phyloP scores from a whole-genome alignment of 2,888 invertebrate species.

The Macrosoma leucophasiata region DNA sequence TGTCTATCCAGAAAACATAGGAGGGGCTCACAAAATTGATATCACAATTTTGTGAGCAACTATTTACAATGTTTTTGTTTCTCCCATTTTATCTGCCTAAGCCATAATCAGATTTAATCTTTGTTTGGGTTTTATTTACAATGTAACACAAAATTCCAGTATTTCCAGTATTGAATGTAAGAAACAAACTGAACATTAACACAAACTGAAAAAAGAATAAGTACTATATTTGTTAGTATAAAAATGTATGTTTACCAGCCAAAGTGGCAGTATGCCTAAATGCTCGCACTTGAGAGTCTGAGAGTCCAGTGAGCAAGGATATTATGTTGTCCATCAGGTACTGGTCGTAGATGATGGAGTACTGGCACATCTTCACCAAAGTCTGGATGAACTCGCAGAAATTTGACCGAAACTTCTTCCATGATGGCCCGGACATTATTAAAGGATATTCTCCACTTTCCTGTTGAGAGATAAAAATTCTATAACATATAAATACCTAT shows the following conservation, averaged over 20 bases:
- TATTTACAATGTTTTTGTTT: too few relatives aligned
- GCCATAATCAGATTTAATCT: too few relatives aligned
- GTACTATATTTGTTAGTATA: too few relatives aligned
- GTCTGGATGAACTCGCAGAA: constrained; percentile 99
- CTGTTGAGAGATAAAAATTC: constrained; percentile 52
- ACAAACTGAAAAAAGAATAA: too few relatives aligned
- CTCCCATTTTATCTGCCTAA: too few relatives aligned
- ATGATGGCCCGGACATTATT: constrained; percentile 96
- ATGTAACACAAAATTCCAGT: too few relatives aligned
- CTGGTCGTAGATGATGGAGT: constrained; percentile 99
- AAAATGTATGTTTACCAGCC: constrained; percentile 76
- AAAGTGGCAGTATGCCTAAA: constrained; percentile 95
- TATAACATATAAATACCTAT: background rate
- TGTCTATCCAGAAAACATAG: too few relatives aligned
- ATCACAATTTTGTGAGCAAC: too few relatives aligned
- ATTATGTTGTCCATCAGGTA: constrained; percentile 99
- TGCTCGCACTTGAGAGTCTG: constrained; percentile 97
- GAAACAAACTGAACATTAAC: too few relatives aligned
- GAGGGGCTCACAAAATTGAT: too few relatives aligned
- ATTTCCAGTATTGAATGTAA: too few relatives aligned
- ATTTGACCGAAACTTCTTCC: constrained; percentile 97
- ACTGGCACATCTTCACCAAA: constrained; percentile 97
- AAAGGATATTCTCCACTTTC: constrained; percentile 99
- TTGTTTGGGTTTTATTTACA: too few relatives aligned
- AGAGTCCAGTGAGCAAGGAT: constrained; percentile 95